Evolutionary conservation across 2,888 invertebrate genomes (phyloP), one percentile per base, ranked within the genome.

Genomic region (Aradus depressus): DNA sequence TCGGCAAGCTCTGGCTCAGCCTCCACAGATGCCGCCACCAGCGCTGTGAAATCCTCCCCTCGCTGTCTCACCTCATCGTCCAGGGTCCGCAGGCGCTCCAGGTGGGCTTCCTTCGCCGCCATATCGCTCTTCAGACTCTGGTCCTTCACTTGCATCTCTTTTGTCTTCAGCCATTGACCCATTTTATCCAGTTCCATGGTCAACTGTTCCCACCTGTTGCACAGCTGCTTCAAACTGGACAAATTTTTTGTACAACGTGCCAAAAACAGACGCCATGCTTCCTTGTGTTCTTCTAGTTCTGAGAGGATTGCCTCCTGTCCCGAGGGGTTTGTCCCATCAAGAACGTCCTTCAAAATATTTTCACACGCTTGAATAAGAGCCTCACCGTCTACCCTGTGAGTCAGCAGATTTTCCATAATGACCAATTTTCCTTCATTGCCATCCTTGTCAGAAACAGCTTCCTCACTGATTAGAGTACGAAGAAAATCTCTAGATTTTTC

Each of bases 81-180:
- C 51, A 87, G 71, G 39, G 74, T 72, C 59, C 79, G 79, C 0
- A 93, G 72, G 66, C 86, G 87, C 49, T 81, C 77, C 47, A 90
- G 70, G 67, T 91, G 86, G 6, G 75, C 73, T 56, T 78, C 73
- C 68, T 95, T 95, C 2, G 87, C 78, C 59, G 86, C 86, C 26
- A 87, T 77, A 3, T 83, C 86, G 63, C 81, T 89, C 67, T 87
- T 88, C 2, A 92, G 73, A 59, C 87, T 86, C 67, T 90, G 90
- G 65, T 91, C 90, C 67, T 91, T 86, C 0, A 92, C 77, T 64
- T 84, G 80, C 43, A 76, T 76, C 68, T 95, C 93, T 64, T 85
- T 85, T 44, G 80, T 75, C 64, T 86, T 88, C 44, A 90, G 73
- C 93, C 93, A 95, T 42, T 77, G 74, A 62, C 84, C 84, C 2